Base-by-base conservation (phyloP, 2,797 vertebrate genomes). In the Tangara arthus region DNA sequence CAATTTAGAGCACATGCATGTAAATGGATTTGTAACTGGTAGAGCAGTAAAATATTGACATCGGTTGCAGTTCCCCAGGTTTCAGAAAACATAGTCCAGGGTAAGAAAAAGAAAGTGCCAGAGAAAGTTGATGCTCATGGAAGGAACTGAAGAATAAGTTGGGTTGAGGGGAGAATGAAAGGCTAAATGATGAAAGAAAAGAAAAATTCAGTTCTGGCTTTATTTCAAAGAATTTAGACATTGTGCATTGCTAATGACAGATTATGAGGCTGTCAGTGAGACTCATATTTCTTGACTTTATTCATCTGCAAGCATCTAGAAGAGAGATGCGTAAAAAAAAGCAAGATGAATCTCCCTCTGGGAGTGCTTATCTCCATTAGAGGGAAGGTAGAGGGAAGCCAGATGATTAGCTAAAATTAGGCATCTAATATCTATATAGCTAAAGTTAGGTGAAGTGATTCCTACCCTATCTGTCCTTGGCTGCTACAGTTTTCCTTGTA, bases 1-100 rank as follows among this genome's bases (percentile, higher is more conserved):
- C 94, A 73, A 63, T 97, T 97, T 95, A 87, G 91, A 97, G 88
- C 91, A 94, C 89, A 86, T 87, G 91, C 94, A 92, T 94, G 69
- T 93, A 93, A 96, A 94, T 86, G 90, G 55, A 82, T 92, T 93
- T 96, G 56, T 92, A 92, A 75, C 82, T 95, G 79, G 87, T 89
- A 94, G 81, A 87, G 75, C 95, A 91, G 92, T 88, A 92, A 91
- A 72, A 27, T 93, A 87, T 56, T 87, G 70, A 95, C 21, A 22
- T 66, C 81, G 69, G 91, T 95, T 96, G 94, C 96, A 94, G 80
- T 94, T 91, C 66, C 89, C 82, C 70, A 57, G 82, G 61, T 97
- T 97, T 82, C 66, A 91, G 83, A 96, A 96, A 95, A 95, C 82
- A 72, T 49, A 77, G 93, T 89, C 89, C 63, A 95, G 87, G 44